A percentile compares a stretch with the other conserved stretches of the same genome.
These are phyloP conservation scores for Pseudomyrmex pallidus DNA, from an alignment of 1,140 invertebrate species.

Conservation along the genomic window DNA sequence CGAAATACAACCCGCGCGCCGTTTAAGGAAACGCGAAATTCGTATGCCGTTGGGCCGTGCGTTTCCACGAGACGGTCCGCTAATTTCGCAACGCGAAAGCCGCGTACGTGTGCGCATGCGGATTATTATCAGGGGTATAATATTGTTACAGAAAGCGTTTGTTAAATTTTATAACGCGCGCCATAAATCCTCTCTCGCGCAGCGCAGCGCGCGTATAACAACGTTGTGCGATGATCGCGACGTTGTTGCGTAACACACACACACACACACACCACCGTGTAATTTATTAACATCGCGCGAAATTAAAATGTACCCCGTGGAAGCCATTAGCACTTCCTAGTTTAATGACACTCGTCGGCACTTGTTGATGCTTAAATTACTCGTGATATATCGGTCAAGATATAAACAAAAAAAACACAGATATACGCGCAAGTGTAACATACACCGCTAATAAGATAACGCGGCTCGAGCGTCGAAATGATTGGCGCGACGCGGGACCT, in stretches of 20 bases:
- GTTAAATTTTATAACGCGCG: conserved; percentile 33
- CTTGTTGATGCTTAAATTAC: conserved; percentile 11
- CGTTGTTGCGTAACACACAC: background rate
- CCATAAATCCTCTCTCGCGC: background rate
- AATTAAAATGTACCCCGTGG: conserved; percentile 35
- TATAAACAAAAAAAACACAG: background rate
- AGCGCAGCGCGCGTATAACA: background rate
- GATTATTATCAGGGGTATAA: conserved; percentile 20
- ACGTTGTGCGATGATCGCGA: conserved; percentile 1
- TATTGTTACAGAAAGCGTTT: conserved; percentile 23
- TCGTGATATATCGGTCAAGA: background rate
- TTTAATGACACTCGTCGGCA: conserved; percentile 18
- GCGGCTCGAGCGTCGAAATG: conserved; percentile 68
- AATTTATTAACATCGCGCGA: conserved; percentile 21
- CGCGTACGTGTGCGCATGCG: background rate
- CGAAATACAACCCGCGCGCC: background rate
- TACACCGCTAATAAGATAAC: background rate
- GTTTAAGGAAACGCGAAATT: conserved; percentile 57
- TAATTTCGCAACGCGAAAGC: conserved; percentile 21
- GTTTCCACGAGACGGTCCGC: background rate
- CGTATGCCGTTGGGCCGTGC: background rate
- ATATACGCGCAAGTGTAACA: too few species aligned
- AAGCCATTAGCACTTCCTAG: background rate
- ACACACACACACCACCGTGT: background rate
- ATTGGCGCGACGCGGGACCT: conserved; percentile 56